Evolutionary conservation across 2,797 vertebrate genomes (phyloP).

Genomic region (Octomys mimax): DNA sequence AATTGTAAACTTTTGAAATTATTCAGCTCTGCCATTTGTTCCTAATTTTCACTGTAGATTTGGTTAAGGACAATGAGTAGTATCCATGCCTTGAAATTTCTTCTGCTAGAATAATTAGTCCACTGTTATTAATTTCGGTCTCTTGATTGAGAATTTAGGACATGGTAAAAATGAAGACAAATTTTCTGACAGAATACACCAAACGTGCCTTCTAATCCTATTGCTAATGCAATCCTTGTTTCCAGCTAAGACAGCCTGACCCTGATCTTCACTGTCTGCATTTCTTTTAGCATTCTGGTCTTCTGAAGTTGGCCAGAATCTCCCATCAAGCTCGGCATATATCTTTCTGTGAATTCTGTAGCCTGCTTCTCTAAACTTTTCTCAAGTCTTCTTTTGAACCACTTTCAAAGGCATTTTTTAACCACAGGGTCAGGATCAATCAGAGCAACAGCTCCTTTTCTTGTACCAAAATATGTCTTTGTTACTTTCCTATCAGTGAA

Average conservation of each 20-base stretch:
- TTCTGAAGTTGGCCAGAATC: not conserved
- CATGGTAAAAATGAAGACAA: not conserved
- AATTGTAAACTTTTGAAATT: not conserved
- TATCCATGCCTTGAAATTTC: not conserved
- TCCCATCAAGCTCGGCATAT: not conserved
- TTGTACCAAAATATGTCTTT: not conserved
- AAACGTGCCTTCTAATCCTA: not conserved
- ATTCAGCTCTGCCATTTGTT: not conserved
- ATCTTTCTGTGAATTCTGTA: not conserved
- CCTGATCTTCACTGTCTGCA: not conserved
- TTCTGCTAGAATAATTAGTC: not conserved
- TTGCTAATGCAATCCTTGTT: not conserved
- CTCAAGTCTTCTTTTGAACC: not conserved
- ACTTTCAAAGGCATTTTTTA: not conserved
- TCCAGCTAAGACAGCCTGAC: not conserved
- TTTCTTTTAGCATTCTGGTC: not conserved
- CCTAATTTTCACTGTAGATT: not conserved
- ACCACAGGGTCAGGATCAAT: not conserved
- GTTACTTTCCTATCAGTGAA: not conserved
- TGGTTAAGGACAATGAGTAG: not conserved
- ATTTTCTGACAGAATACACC: not conserved
- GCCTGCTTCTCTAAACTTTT: not conserved
- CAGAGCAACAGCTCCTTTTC: not conserved
- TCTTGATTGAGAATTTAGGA: not conserved
- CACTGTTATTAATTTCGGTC: not conserved